Base-by-base conservation (phyloP, 1,140 invertebrate species). In the Amyelois transitella region DNA sequence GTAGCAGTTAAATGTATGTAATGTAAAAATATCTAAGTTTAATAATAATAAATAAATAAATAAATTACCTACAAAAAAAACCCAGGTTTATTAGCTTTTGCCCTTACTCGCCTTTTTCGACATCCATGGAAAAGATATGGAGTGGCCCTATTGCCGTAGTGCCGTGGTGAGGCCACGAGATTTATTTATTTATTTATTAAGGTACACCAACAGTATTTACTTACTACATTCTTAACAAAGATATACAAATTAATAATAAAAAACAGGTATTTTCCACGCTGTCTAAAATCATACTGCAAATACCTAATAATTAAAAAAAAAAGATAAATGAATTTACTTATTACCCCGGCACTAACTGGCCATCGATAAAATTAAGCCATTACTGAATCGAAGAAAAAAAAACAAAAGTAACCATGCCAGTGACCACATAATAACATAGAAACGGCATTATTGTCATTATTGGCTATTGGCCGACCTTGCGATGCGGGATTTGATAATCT, bases 401-500 rank as follows among this genome's bases (percentile, higher is more conserved):
- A 45, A n/a, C 3, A 21, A 48, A 38, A 2, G 8, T 38, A 38
- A n/a, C 32, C 3, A 38, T 8, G 14, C 14, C 18, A 21, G 4
- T 20, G 19, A 48, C 45, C 45, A 21, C 45, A 48, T 48, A 48
- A 48, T 48, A 21, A 21, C 19, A 8, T n/a, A 21, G 45, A 21
- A 1, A 7, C 1, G 45, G 45, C 18, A 20, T 12, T 48, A 48
- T 48, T 48, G 20, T 48, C 20, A 48, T 48, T 48, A 48, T 17
- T 10, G 18, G 21, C 7, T 8, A 18, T 10, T 32, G 12, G 20
- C 45, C 45, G 77, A 75, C 75, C 78, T 77, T 75, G 72, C 67
- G 69, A 71, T 69, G 64, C 22, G 63, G 62, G 62, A 71, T 76
- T 78, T 67, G 77, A 78, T 77, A 79, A 78, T 75, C 70, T 75